phyloP scores from a whole-genome alignment of 2,888 invertebrate genomes.

The Chorisops tibialis region DNA sequence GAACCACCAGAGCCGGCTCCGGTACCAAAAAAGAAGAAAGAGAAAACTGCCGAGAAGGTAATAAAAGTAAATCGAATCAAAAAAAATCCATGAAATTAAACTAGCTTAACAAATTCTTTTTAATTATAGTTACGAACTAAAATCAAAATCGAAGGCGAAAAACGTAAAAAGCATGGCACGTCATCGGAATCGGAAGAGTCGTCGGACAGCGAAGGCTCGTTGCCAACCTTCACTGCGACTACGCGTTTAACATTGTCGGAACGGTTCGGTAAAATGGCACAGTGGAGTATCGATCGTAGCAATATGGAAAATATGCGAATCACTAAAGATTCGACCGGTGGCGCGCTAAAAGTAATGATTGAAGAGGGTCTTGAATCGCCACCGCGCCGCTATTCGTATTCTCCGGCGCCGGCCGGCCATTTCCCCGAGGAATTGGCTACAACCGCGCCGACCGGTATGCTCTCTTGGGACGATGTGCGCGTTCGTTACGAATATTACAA shows the following conservation, averaged over 20 bases:
- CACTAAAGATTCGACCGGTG: slow-evolving; percentile 71
- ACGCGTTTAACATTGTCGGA: slow-evolving; percentile 75
- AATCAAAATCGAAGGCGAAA: slow-evolving; percentile 52
- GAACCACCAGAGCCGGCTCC: slow-evolving; percentile 56
- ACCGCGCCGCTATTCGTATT: slow-evolving; percentile 57
- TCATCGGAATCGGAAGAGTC: slow-evolving; percentile 63
- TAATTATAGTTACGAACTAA: slow-evolving; percentile 46
- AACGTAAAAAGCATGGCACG: slow-evolving; percentile 53
- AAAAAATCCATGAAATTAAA: not conserved
- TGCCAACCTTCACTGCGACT: slow-evolving; percentile 61
- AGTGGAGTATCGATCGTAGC: slow-evolving; percentile 80
- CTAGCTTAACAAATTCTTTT: not conserved
- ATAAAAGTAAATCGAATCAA: not conserved
- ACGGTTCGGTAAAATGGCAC: slow-evolving; percentile 87
- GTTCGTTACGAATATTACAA: slow-evolving; percentile 88
- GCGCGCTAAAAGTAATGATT: slow-evolving; percentile 74
- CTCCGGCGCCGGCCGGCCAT: slow-evolving; percentile 69
- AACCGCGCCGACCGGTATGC: slow-evolving; percentile 66
- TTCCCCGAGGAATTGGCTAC: slow-evolving; percentile 75
- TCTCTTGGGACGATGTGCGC: slow-evolving; percentile 85
- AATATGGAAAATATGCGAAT: slow-evolving; percentile 85
- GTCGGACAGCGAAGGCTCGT: slow-evolving; percentile 56
- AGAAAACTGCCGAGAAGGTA: slow-evolving; percentile 52
- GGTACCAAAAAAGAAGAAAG: slow-evolving; percentile 50
- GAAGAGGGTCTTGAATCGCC: slow-evolving; percentile 63